These are phyloP conservation scores for Macrophya annulata DNA, from an alignment of 2,888 invertebrate genomes.

Conservation along the genomic window DNA sequence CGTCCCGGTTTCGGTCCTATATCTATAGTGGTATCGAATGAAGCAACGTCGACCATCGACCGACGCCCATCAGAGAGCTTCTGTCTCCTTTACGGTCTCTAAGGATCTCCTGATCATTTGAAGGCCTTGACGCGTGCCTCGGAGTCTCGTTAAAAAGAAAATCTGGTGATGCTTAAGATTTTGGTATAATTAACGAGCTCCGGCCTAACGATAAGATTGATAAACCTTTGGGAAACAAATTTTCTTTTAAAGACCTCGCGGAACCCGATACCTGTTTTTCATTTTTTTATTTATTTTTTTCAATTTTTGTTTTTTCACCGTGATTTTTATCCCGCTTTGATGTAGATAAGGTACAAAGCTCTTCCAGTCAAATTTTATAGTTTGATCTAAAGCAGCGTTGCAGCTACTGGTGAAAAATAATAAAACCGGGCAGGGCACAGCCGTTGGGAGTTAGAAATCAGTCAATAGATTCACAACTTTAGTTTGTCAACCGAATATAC, in stretches of 20 bases:
- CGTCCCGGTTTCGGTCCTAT: conserved; percentile 24
- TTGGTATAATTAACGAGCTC: conserved; percentile 43
- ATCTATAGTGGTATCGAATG: conserved; percentile 16
- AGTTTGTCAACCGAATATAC: conserved; percentile 28
- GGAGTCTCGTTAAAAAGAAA: conserved; percentile 37
- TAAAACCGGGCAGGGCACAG: not conserved
- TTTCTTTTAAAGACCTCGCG: not conserved
- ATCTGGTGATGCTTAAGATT: conserved; percentile 40
- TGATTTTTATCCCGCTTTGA: not conserved
- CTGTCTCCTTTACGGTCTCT: conserved; percentile 19
- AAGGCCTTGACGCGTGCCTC: conserved; percentile 23
- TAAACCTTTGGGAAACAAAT: conserved; percentile 22
- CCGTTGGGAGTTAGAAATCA: not conserved
- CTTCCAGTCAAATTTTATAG: not conserved
- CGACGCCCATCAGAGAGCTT: conserved; percentile 37
- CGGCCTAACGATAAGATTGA: conserved; percentile 21
- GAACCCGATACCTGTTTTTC: not conserved
- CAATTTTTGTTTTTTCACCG: no score
- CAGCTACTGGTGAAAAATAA: not conserved
- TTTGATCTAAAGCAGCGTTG: not conserved
- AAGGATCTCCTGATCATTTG: conserved; percentile 35
- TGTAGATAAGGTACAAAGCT: not conserved
- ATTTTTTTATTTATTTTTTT: not conserved
- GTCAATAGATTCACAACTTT: conserved; percentile 19
- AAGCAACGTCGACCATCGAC: conserved; percentile 23